A percentile compares a stretch with the other conserved stretches of the same genome.
Conservation (phyloP, 2,888 invertebrate genomes). For the Microplitis manilae region DNA sequence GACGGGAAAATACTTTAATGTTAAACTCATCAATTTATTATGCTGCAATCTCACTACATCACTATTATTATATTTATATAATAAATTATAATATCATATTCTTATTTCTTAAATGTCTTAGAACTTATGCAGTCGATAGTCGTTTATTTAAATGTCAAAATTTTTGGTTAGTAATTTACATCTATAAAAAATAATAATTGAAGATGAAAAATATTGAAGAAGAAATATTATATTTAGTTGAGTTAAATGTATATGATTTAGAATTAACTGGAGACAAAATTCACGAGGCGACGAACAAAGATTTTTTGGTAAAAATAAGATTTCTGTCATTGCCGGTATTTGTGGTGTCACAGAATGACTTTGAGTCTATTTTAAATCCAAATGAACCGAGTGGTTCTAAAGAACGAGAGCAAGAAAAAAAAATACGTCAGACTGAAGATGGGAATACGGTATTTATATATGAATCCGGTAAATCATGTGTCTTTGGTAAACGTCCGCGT, state of each 20-base stretch:
- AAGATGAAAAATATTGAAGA: slow-evolving; percentile 64
- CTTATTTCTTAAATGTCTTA: background rate
- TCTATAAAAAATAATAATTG: background rate
- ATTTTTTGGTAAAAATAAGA: slow-evolving; percentile 62
- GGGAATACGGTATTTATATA: slow-evolving; percentile 55
- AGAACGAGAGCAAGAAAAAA: background rate
- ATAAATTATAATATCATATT: background rate
- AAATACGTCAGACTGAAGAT: slow-evolving; percentile 41
- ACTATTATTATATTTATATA: background rate
- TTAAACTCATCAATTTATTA: slow-evolving; percentile 16
- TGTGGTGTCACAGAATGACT: slow-evolving; percentile 61
- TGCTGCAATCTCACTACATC: background rate
- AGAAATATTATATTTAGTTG: slow-evolving; percentile 63
- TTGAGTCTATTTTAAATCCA: slow-evolving; percentile 51
- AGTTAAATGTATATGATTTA: slow-evolving; percentile 62
- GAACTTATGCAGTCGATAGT: background rate
- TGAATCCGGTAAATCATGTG: slow-evolving; percentile 59
- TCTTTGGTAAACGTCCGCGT: slow-evolving; percentile 64
- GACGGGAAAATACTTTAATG: slow-evolving; percentile 24
- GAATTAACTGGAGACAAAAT: slow-evolving; percentile 58
- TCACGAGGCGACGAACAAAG: slow-evolving; percentile 55
- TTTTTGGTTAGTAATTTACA: background rate
- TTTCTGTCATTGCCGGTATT: slow-evolving; percentile 67
- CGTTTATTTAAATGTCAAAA: background rate
- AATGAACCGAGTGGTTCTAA: slow-evolving; percentile 23